Percentiles rank a stretch among this genome's conserved stretches.
Evolutionary conservation across 2,888 invertebrate genomes (phyloP).

Genomic region (Calephelis perditalis): DNA sequence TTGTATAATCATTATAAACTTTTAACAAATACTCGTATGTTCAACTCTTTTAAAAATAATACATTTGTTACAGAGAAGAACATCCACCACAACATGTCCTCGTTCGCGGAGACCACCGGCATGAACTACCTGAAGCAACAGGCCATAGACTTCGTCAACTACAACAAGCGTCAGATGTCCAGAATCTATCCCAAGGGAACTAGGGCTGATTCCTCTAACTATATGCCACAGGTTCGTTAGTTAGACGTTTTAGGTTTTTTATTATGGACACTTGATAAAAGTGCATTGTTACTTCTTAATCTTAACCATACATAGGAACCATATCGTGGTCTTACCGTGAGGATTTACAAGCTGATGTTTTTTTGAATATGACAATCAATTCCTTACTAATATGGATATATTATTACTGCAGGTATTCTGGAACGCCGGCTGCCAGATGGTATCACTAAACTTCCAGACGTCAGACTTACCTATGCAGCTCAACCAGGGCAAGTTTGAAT

Average conservation of each 20-base stretch:
- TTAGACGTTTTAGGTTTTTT: background rate
- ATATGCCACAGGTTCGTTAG: slow-evolving; percentile 93
- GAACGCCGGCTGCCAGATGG: slow-evolving; percentile 99
- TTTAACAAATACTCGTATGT: too few species aligned
- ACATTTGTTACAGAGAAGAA: slow-evolving; percentile 86
- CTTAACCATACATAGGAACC: too few species aligned
- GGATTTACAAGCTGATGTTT: too few species aligned
- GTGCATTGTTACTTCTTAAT: too few species aligned
- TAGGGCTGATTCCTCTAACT: slow-evolving; percentile 98
- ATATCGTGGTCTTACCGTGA: too few species aligned
- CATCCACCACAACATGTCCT: slow-evolving; percentile 99
- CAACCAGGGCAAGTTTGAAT: slow-evolving; percentile 99
- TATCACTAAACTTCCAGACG: slow-evolving; percentile 99
- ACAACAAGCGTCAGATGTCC: slow-evolving; percentile 99
- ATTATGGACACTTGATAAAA: background rate
- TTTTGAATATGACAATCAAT: too few species aligned
- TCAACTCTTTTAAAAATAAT: slow-evolving; percentile 1
- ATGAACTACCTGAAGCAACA: slow-evolving; percentile 96
- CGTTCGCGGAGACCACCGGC: slow-evolving; percentile 98
- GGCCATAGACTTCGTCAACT: slow-evolving; percentile 99
- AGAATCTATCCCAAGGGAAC: slow-evolving; percentile 99
- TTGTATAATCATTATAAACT: too few species aligned
- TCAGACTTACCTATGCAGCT: slow-evolving; percentile 99
- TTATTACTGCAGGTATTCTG: slow-evolving; percentile 91
- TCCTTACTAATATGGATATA: too few species aligned